Percentiles rank a stretch among this genome's conserved stretches.
Conservation (phyloP, 2,888 invertebrate species). For the Smittia sp. region DNA sequence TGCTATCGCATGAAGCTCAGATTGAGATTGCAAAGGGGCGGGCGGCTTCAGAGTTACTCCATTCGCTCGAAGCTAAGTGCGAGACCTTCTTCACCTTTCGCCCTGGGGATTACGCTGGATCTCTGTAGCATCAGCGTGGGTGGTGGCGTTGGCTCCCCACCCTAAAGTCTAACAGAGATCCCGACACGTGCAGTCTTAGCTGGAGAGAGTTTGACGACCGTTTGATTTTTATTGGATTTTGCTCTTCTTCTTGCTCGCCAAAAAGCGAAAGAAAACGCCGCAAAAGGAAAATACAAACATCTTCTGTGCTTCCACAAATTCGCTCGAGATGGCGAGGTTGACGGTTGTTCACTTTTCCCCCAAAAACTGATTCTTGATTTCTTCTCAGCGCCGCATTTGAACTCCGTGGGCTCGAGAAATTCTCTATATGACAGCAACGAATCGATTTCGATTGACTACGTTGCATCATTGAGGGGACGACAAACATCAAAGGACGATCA, state of each 20-base stretch:
- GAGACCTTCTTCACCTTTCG: too few relatives aligned
- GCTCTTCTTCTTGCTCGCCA: not conserved
- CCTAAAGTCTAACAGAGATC: not conserved
- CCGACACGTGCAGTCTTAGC: conserved; percentile 12
- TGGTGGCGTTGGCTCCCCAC: too few relatives aligned
- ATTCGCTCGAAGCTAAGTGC: too few relatives aligned
- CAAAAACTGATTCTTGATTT: too few relatives aligned
- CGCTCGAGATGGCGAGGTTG: conserved; percentile 29
- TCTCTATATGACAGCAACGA: not conserved
- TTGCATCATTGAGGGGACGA: not conserved
- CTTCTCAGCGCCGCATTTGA: too few relatives aligned
- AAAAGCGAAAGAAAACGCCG: not conserved
- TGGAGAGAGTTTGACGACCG: conserved; percentile 40
- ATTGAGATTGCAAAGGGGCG: too few relatives aligned
- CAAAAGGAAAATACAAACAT: conserved; percentile 7
- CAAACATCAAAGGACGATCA: not conserved
- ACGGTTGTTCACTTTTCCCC: too few relatives aligned
- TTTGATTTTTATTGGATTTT: conserved; percentile 41
- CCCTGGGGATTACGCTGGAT: too few relatives aligned
- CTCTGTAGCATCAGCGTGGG: too few relatives aligned
- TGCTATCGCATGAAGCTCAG: too few relatives aligned
- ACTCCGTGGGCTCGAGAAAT: not conserved
- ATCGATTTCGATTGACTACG: not conserved
- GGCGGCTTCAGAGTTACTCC: too few relatives aligned
- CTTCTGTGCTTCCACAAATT: conserved; percentile 4